A percentile compares a stretch with the other conserved stretches of the same genome.
phyloP scores from a whole-genome alignment of 2,888 invertebrate genomes.

The Polia nebulosa region DNA sequence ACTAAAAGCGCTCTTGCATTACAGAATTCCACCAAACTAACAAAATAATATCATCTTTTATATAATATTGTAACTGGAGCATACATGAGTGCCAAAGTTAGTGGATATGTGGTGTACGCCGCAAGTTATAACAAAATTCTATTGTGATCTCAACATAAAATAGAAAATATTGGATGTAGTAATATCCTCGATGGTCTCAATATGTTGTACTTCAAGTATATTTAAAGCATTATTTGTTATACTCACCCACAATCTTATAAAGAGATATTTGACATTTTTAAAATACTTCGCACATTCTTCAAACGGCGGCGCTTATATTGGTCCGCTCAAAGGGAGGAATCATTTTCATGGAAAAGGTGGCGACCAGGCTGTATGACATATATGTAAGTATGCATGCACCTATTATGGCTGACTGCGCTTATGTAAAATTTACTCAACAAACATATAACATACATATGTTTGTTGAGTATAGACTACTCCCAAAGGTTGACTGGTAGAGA shows the following conservation, averaged over 20 bases:
- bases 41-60: constrained; percentile 15
- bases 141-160: constrained; percentile 49
- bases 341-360: constrained; percentile 3
- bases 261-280: constrained; percentile 21
- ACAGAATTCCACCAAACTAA: constrained; percentile 12
- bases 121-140: constrained; percentile 43
- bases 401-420: not conserved
- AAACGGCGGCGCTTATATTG: constrained; percentile 5
- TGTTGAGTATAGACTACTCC: too few relatives aligned
- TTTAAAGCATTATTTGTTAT: constrained; percentile 44
- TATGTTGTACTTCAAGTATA: constrained; percentile 42
- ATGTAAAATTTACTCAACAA: not conserved
- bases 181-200: constrained; percentile 55
- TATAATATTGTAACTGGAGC: constrained; percentile 25
- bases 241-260: constrained; percentile 26
- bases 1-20: constrained; percentile 11
- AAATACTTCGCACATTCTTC: constrained; percentile 39
- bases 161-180: constrained; percentile 52
- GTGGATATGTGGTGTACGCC: constrained; percentile 34
- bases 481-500: too few relatives aligned
- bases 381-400: not conserved
- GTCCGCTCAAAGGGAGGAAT: not conserved
- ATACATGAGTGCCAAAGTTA: constrained; percentile 41
- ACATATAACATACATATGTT: too few relatives aligned
- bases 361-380: not conserved